Evolutionary conservation across 2,113 vertebrate species (phyloP).

Genomic region (Origma solitaria): DNA sequence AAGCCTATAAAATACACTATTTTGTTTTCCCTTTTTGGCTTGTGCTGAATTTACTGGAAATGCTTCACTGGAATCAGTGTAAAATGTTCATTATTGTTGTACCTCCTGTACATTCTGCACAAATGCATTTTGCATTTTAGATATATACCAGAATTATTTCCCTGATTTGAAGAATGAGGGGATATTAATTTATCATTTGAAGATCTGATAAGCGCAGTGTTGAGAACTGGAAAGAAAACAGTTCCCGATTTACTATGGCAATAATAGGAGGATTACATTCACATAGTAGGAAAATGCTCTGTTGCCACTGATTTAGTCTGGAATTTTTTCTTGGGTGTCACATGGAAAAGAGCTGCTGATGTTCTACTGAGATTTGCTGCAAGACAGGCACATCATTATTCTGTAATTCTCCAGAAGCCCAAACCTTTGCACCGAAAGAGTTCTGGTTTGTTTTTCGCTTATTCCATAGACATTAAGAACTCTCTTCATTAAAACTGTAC

Average conservation of each 20-base stretch:
- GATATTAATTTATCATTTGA: background rate
- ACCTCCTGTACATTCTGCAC: background rate
- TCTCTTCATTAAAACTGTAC: background rate
- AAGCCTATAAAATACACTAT: background rate
- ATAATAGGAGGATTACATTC: background rate
- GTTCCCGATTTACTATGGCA: background rate
- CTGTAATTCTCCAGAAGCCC: background rate
- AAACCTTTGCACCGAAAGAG: background rate
- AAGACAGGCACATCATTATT: background rate
- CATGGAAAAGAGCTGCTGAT: background rate
- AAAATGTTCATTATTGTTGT: background rate
- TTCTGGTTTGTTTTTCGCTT: background rate
- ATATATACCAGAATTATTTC: background rate
- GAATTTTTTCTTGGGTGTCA: background rate
- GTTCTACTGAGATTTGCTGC: background rate
- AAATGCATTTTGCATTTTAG: background rate
- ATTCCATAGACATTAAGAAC: background rate
- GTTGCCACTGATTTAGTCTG: background rate
- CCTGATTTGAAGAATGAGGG: background rate
- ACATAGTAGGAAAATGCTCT: background rate
- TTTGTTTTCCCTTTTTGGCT: background rate
- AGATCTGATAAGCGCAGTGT: background rate
- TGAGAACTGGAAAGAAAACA: background rate
- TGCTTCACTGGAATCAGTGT: background rate
- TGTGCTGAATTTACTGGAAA: background rate